These are phyloP conservation scores for Sitta europaea DNA, from an alignment of 2,113 vertebrate species.

Conservation along the genomic window DNA sequence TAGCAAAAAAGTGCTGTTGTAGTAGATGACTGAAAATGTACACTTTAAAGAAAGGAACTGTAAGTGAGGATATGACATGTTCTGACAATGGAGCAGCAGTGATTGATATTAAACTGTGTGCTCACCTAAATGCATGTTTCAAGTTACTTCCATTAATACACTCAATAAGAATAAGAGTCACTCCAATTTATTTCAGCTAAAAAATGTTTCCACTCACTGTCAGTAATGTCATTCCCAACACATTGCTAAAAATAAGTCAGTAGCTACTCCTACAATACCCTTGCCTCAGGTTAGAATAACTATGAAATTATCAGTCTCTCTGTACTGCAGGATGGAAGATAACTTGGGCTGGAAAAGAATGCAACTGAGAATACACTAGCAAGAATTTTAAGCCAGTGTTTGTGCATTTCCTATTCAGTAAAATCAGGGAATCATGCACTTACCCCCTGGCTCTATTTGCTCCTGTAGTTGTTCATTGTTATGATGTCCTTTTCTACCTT, in stretches of 20 bases:
- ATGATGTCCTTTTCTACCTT: not conserved
- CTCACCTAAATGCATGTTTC: not conserved
- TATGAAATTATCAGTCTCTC: not conserved
- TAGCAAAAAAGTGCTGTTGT: not conserved
- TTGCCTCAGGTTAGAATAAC: conserved; percentile 32
- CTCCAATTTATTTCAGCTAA: conserved; percentile 1
- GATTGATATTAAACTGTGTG: not conserved
- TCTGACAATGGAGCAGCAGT: not conserved
- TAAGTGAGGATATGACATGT: not conserved
- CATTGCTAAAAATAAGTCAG: not conserved
- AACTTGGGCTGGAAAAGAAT: not conserved
- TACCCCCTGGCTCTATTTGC: not conserved
- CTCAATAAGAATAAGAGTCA: not conserved
- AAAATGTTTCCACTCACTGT: not conserved
- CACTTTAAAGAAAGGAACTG: not conserved
- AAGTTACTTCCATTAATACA: not conserved
- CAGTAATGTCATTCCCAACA: not conserved
- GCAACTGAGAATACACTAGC: not conserved
- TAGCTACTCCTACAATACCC: not conserved
- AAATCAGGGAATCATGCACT: not conserved
- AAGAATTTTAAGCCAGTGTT: not conserved
- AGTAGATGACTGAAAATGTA: not conserved
- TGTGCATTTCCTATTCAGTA: not conserved
- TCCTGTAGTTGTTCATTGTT: not conserved
- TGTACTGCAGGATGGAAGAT: not conserved